phyloP scores from a whole-genome alignment of 1,140 invertebrate genomes.

The Piezodorus guildinii region DNA sequence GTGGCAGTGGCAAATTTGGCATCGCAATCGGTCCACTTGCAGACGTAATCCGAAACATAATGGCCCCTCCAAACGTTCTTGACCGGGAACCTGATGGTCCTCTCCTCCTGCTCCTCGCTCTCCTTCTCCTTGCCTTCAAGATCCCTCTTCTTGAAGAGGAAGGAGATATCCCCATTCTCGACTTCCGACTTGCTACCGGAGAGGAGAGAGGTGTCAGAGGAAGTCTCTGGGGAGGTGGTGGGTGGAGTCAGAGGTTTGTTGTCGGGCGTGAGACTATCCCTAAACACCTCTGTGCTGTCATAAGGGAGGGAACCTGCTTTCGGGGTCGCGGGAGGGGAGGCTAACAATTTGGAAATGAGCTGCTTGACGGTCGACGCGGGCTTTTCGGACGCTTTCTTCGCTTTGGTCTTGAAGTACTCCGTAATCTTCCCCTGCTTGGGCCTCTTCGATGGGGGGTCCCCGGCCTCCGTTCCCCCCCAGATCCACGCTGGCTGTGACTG shows the following conservation, averaged over 20 bases:
- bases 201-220: not conserved
- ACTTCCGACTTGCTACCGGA: not conserved
- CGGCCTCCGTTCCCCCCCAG: slow-evolving; percentile 30
- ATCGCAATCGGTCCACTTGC: slow-evolving; percentile 77
- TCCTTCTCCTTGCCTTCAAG: not conserved
- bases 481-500: slow-evolving; percentile 36
- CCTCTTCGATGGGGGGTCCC: slow-evolving; percentile 32
- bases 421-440: slow-evolving; percentile 54
- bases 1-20: slow-evolving; percentile 60
- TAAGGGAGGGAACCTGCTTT: not conserved
- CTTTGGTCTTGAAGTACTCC: slow-evolving; percentile 68
- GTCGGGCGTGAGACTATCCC: not conserved
- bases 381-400: slow-evolving; percentile 39
- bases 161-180: not conserved
- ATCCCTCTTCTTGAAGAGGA: not conserved
- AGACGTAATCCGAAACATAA: slow-evolving; percentile 44
- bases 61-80: slow-evolving; percentile 35
- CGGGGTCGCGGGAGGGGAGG: not conserved
- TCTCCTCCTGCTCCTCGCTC: slow-evolving; percentile 29
- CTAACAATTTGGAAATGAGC: slow-evolving; percentile 7
- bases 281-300: not conserved
- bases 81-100: slow-evolving; percentile 64
- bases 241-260: not conserved
- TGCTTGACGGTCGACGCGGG: not conserved
- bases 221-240: not conserved